Percentiles rank a stretch among this genome's conserved stretches.
Conservation (phyloP, 2,113 vertebrate genomes). For the Callithrix jacchus region DNA sequence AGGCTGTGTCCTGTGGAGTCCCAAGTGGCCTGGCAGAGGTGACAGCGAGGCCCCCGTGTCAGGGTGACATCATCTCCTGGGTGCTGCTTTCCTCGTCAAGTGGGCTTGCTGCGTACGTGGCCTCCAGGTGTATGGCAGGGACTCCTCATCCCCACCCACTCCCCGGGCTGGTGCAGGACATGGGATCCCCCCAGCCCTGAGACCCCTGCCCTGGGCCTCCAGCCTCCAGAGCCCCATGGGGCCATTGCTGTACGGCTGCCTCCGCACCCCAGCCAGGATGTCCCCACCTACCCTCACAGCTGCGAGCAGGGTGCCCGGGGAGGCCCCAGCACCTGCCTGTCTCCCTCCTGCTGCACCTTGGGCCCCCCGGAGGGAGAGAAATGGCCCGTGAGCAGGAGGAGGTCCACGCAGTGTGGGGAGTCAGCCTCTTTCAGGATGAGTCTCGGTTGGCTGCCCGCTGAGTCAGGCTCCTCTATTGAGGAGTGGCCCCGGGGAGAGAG, state of each 20-base stretch:
- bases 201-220: no score
- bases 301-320: no score
- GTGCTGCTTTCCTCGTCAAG: background rate
- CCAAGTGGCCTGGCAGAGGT: rapidly evolving
- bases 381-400: background rate
- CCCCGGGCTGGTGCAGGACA: background rate
- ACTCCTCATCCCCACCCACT: rapidly evolving
- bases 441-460: rapidly evolving
- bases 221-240: no score
- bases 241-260: no score
- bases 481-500: background rate
- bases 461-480: background rate
- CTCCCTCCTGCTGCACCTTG: no score
- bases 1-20: background rate
- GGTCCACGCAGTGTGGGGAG: background rate
- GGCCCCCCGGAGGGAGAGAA: background rate
- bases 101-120: rapidly evolving
- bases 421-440: background rate
- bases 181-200: no score
- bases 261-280: no score
- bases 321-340: no score
- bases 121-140: background rate
- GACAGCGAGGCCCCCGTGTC: background rate
- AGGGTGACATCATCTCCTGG: background rate
- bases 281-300: no score